Percentiles rank a stretch among this genome's conserved stretches.
Conservation (phyloP, 2,888 invertebrate genomes). For the Artemia sp. region DNA sequence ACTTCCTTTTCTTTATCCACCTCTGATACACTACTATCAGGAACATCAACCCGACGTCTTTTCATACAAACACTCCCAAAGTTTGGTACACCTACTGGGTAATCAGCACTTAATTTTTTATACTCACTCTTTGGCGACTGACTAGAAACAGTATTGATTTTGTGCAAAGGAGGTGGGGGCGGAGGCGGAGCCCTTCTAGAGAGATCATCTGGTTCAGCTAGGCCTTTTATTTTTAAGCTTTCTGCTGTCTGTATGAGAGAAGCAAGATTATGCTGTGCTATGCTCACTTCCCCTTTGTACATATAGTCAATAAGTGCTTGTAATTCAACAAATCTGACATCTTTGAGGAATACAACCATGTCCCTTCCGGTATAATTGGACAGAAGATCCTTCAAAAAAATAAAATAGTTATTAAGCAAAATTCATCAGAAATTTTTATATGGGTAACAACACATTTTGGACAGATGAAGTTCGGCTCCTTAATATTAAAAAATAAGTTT, state of each 20-base stretch:
- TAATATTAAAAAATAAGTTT: too few species aligned
- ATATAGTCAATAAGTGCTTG: slow-evolving; percentile 13
- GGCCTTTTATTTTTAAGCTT: slow-evolving; percentile 3
- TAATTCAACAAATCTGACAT: not conserved
- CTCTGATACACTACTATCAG: not conserved
- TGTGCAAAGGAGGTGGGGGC: not conserved
- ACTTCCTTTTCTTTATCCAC: not conserved
- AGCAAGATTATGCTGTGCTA: slow-evolving; percentile 10
- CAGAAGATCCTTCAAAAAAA: slow-evolving; percentile 5
- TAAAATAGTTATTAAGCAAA: too few species aligned
- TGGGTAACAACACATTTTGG: too few species aligned
- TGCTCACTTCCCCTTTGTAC: slow-evolving; percentile 14
- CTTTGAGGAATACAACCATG: slow-evolving; percentile 14
- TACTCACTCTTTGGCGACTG: slow-evolving; percentile 1
- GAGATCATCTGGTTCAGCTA: slow-evolving; percentile 15
- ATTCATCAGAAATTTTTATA: too few species aligned
- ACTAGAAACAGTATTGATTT: slow-evolving; percentile 7
- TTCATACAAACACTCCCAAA: not conserved
- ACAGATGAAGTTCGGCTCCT: too few species aligned
- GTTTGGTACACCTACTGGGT: not conserved
- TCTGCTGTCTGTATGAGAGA: slow-evolving; percentile 10
- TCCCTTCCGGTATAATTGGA: slow-evolving; percentile 14
- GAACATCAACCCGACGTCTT: slow-evolving; percentile 1
- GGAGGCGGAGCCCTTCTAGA: not conserved
- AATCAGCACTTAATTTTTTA: not conserved